Conservation (phyloP, 1,140 invertebrate genomes). For the Trichonephila clavipes region DNA sequence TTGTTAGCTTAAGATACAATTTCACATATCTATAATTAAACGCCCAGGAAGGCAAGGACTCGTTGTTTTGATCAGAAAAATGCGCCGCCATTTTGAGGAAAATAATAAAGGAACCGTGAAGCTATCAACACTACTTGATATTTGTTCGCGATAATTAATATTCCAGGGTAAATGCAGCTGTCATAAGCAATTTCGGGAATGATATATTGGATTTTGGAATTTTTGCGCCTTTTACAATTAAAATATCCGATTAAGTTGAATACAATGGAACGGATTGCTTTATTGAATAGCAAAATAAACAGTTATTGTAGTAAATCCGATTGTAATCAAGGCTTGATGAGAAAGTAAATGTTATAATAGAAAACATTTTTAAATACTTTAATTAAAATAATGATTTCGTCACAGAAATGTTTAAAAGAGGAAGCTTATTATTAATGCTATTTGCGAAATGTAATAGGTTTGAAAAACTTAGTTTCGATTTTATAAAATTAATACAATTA, state of each 20-base stretch:
- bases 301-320: no score
- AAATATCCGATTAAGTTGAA: not conserved
- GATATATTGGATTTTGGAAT: not conserved
- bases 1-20: not conserved
- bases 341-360: no score
- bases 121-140: not conserved
- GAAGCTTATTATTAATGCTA: no score
- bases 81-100: not conserved
- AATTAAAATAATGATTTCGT: no score
- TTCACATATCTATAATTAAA: not conserved
- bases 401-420: no score
- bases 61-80: not conserved
- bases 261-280: not conserved
- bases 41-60: not conserved
- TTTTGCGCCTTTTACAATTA: not conserved
- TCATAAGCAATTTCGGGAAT: not conserved
- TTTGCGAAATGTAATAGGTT: no score
- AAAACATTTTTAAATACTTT: no score
- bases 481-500: no score
- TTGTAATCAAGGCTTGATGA: no score
- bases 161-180: not conserved
- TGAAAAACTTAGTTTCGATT: no score
- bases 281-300: not conserved
- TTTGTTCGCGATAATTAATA: constrained; percentile 19
- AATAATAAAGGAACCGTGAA: not conserved